Evolutionary conservation across 2,113 vertebrate species (phyloP), one percentile per base, ranked within the genome.

Genomic region (Narcine bancroftii): DNA sequence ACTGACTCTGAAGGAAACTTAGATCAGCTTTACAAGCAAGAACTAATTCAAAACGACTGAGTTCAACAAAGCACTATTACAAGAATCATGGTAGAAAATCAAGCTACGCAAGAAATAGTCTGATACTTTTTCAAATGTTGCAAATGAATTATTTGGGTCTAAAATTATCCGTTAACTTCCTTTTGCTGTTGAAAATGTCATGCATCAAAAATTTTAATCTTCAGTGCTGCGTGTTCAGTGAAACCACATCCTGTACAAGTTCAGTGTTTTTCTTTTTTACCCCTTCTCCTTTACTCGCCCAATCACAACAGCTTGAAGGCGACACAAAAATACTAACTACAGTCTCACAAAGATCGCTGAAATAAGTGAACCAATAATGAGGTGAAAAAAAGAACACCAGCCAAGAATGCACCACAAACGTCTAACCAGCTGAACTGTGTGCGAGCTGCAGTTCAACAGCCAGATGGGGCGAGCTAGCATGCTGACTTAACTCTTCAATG

Each of bases 211-310:
- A 96, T 96, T 95, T 92, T 93, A 94, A 93, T 92, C 94, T 93
- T 93, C 93, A 95, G 95, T 95, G 96, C 93, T 95, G 95, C 95
- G 96, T 95, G 96, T 96, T 96, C 95, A 96, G 95, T 94, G 94
- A 96, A 96, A 97, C 95, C 96, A 97, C 96, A 97, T 97, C 97
- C 96, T 96, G 96, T 94, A 93, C 94, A 93, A 96, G 95, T 95
- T 81, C 95, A 95, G 95, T 94, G 95, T 94, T 93, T 93, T 92
- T 92, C 79, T 87, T 93, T 92, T 92, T 91, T 87, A 93, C 92
- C 93, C 29, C 79, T 92, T 53, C 89, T 66, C 66, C 79, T 79
- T 92, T 92, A 92, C 72, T 69, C 36, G 36, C 71, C 65, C 66
- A 91, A 91, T 91, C 89, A 71, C 65, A 91, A 69, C 42, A 29